phyloP scores from a whole-genome alignment of 2,888 invertebrate genomes.

The Acronicta psi region DNA sequence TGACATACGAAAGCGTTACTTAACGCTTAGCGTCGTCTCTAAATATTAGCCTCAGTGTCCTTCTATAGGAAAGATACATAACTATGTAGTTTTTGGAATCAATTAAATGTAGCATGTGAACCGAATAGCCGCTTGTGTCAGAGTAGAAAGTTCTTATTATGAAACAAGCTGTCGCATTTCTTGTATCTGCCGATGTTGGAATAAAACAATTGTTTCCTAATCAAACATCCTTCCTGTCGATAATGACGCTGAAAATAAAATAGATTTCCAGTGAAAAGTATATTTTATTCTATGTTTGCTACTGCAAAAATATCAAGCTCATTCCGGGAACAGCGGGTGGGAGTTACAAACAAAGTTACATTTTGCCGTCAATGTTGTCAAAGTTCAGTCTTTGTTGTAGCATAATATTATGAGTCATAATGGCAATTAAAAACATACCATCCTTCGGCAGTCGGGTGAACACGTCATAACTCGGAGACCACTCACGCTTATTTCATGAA shows the following conservation, averaged over 20 bases:
- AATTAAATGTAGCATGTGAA: too few relatives aligned
- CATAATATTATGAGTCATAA: slow-evolving; percentile 42
- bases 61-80: too few relatives aligned
- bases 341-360: slow-evolving; percentile 12
- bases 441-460: too few relatives aligned
- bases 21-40: too few relatives aligned
- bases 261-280: neutral
- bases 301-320: neutral
- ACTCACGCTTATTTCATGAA: slow-evolving; percentile 10
- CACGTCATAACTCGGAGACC: neutral
- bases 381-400: slow-evolving; percentile 10
- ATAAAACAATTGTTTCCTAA: neutral
- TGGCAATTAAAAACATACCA: too few relatives aligned
- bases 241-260: neutral
- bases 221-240: neutral
- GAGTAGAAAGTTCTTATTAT: too few relatives aligned
- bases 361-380: slow-evolving; percentile 19
- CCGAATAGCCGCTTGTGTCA: too few relatives aligned
- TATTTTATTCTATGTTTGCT: neutral
- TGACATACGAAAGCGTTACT: too few relatives aligned
- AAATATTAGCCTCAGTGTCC: too few relatives aligned
- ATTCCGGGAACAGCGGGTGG: slow-evolving; percentile 4
- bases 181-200: neutral
- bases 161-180: neutral
- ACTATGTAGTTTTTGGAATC: too few relatives aligned